Evolutionary conservation across 2,113 vertebrate genomes (phyloP).

Genomic region (Gorsachius goisagi): DNA sequence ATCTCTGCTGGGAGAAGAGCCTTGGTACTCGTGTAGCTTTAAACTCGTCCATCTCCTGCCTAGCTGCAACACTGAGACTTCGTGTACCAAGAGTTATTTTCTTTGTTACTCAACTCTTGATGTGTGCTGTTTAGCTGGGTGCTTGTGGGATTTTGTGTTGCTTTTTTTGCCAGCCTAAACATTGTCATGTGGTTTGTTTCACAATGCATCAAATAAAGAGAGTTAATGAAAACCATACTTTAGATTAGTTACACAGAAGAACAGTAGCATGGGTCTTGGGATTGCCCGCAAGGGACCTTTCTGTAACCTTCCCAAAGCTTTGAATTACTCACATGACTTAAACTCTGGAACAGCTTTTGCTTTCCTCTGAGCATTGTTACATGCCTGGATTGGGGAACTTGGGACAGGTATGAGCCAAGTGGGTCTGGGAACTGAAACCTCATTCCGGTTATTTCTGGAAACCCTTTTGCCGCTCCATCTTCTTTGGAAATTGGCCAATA

Average conservation of each 20-base stretch:
- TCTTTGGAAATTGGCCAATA: background rate
- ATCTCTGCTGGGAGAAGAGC: background rate
- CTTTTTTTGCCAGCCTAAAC: background rate
- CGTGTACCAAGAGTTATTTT: background rate
- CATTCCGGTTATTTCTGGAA: background rate
- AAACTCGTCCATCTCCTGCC: background rate
- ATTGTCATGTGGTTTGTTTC: background rate
- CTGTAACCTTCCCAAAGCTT: background rate
- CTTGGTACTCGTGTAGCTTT: background rate
- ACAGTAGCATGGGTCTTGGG: background rate
- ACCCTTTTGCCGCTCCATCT: background rate
- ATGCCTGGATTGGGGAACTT: background rate
- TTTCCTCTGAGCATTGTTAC: background rate
- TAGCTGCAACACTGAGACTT: background rate
- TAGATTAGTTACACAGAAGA: slow-evolving; percentile 28
- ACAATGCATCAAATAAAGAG: slow-evolving; percentile 15
- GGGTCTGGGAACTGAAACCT: background rate
- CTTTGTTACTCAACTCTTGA: background rate
- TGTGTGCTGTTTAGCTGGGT: background rate
- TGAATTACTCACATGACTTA: background rate
- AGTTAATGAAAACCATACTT: slow-evolving; percentile 40
- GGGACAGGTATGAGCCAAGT: background rate
- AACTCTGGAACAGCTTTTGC: background rate
- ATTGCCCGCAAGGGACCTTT: background rate
- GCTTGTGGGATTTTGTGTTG: slow-evolving; percentile 1